Base-by-base conservation (phyloP, 2,888 invertebrate species). In the Meloe dianella region DNA sequence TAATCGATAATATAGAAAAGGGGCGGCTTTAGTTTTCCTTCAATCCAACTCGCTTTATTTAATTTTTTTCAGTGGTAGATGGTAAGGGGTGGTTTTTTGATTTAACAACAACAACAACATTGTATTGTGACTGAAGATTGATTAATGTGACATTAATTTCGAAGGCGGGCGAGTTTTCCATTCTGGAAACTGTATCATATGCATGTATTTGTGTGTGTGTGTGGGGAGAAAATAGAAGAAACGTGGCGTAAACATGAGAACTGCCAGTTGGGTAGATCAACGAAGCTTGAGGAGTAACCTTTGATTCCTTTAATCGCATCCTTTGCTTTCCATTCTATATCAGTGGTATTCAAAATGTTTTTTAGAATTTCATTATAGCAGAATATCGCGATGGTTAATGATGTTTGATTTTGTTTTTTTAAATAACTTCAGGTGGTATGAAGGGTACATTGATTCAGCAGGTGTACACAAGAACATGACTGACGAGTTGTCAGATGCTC, bases 71-170 rank as follows among this genome's bases (percentile, higher is more conserved):
- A 10, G 14, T 54, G 12, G 8, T 54, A 22, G 8, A 4, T 0
- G 1, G 9, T 41, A 38, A 64, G 74, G 73, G 76, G 77, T 71
- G 73, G 75, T 72, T 73, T 38, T 76, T 74, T 77, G 75, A 79
- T 79, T 78, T 79, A 74, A 76, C 76, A 78, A 78, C 80, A 41
- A 17, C 17, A 30, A 30, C 30, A 30, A 54, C 54, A 54, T 5
- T 24, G 14, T 54, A 77, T 81, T 80, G 80, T 80, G 79, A 80
- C 78, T 74, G 70, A 75, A 77, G 80, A 81, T 80, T 82, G 82
- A 82, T 82, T 80, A 81, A 82, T 82, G 80, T 75, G 79, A 79
- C 79, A 74, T 81, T 82, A 82, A 82, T 82, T 81, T 77, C 66
- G 77, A 73, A 77, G 82, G 82, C 81, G 81, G 78, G 75, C 69